Conservation (phyloP, 1,140 invertebrate species). For the Theocolax elegans region DNA sequence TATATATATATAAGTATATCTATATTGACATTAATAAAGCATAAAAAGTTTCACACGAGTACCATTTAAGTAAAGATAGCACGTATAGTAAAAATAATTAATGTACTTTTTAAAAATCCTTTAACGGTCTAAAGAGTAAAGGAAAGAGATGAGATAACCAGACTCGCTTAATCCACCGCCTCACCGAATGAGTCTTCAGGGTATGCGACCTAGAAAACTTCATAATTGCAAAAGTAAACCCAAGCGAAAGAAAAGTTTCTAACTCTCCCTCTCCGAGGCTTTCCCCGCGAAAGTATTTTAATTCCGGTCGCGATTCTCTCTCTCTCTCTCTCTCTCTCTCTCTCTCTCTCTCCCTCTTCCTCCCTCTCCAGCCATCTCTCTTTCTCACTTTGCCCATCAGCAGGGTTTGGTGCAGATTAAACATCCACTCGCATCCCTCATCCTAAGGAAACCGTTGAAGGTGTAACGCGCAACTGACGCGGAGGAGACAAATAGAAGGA, state of each 20-base stretch:
- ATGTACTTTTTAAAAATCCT: too few species aligned
- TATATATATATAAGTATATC: too few species aligned
- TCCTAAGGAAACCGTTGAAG: not conserved
- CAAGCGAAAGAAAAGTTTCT: constrained; percentile 23
- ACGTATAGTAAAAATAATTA: too few species aligned
- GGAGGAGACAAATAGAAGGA: not conserved
- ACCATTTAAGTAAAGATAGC: too few species aligned
- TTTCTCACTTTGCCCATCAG: too few species aligned
- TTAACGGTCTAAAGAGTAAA: too few species aligned
- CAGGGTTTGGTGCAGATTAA: too few species aligned
- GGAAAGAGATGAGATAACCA: not conserved
- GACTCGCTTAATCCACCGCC: not conserved
- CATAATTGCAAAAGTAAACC: constrained; percentile 25
- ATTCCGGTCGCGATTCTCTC: constrained; percentile 4
- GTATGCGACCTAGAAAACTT: constrained; percentile 20
- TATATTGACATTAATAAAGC: too few species aligned
- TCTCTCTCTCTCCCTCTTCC: too few species aligned
- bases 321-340: not conserved
- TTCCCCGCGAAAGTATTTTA: constrained; percentile 26
- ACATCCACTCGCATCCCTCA: not conserved
- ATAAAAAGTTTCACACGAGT: too few species aligned
- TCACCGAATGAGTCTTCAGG: constrained; percentile 1
- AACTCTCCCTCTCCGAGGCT: not conserved
- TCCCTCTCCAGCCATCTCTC: too few species aligned
- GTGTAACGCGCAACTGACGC: not conserved